A percentile compares a stretch with the other conserved stretches of the same genome.
These are phyloP conservation scores for Leuciscus waleckii DNA, from an alignment of 2,797 vertebrate species.

Conservation along the genomic window DNA sequence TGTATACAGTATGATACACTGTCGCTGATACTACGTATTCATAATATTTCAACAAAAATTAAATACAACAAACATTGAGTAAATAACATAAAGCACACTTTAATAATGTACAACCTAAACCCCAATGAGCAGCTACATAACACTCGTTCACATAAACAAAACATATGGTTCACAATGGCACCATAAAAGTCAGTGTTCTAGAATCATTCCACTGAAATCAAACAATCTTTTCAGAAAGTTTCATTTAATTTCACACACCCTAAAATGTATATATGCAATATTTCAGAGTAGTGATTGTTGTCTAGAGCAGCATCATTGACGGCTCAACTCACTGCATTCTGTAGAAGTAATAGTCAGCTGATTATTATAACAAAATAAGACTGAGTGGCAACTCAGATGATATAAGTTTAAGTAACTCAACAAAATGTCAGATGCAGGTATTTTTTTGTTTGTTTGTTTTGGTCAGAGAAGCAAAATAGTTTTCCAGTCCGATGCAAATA, in stretches of 20 bases:
- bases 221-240: not conserved
- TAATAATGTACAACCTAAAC: not conserved
- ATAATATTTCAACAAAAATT: not conserved
- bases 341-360: not conserved
- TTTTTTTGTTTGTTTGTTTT: too few relatives aligned
- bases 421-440: not conserved
- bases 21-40: not conserved
- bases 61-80: not conserved
- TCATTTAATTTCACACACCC: not conserved
- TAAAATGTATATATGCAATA: not conserved
- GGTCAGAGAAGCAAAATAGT: not conserved
- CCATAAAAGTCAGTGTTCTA: not conserved
- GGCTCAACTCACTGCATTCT: not conserved
- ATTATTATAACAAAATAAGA: not conserved
- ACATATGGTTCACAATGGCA: not conserved
- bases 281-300: not conserved
- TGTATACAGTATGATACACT: not conserved
- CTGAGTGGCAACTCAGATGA: not conserved
- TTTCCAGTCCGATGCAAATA: not conserved
- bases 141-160: not conserved
- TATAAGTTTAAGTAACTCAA: not conserved
- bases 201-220: not conserved
- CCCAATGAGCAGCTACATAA: too few relatives aligned
- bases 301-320: not conserved
- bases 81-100: not conserved